These are phyloP conservation scores for Psilopsiagon aymara DNA, from an alignment of 2,113 vertebrate species.

Conservation along the genomic window DNA sequence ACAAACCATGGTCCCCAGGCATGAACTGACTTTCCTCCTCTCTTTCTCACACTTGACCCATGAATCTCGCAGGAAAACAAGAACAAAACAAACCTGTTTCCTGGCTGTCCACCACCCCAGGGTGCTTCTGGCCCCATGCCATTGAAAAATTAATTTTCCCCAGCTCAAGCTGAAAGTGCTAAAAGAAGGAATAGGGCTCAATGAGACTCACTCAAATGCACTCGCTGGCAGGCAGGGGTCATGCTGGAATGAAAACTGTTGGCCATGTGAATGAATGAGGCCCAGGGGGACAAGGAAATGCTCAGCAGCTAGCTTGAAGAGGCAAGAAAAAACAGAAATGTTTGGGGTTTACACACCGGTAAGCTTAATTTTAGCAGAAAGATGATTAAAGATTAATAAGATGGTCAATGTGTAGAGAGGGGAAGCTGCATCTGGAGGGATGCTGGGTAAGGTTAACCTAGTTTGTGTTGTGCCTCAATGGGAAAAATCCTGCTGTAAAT, in stretches of 20 bases:
- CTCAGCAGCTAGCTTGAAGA: not conserved
- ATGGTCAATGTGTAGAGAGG: not conserved
- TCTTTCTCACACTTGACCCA: not conserved
- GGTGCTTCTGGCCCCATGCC: not conserved
- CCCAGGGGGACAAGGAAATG: not conserved
- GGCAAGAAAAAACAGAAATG: not conserved
- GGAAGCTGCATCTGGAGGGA: not conserved
- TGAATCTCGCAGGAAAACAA: not conserved
- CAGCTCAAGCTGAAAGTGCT: not conserved
- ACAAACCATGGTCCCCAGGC: accelerated
- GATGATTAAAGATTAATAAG: not conserved
- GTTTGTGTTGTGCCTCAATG: accelerated
- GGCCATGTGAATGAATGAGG: not conserved
- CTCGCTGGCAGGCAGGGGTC: accelerated
- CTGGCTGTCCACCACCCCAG: not conserved
- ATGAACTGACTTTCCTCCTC: not conserved
- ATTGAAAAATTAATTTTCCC: slow-evolving; percentile 42
- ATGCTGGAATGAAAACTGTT: accelerated
- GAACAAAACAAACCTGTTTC: not conserved
- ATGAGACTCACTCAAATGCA: not conserved
- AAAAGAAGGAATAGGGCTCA: not conserved
- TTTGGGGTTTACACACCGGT: not conserved
- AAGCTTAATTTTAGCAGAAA: not conserved
- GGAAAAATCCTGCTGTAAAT: not conserved
- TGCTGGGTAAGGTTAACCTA: not conserved